Percentiles rank a stretch among this genome's conserved stretches.
These are phyloP conservation scores for Sphaeridia pumilis DNA, from an alignment of 2,888 invertebrate genomes.

Conservation along the genomic window DNA sequence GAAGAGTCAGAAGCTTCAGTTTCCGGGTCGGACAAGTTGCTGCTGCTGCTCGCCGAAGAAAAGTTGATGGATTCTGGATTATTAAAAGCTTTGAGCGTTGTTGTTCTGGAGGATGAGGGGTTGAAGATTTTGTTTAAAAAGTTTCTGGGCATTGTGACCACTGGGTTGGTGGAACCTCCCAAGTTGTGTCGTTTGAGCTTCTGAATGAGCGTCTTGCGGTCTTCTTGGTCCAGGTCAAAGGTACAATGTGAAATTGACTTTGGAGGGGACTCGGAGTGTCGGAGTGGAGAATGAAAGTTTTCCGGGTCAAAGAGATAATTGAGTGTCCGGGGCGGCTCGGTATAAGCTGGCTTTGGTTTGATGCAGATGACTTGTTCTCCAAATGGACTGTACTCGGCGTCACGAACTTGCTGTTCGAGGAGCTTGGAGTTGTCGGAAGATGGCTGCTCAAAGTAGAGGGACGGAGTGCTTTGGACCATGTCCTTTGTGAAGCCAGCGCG, in stretches of 20 bases:
- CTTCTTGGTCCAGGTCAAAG: neutral
- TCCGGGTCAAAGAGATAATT: neutral
- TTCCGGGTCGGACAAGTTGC: neutral
- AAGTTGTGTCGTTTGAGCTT: neutral
- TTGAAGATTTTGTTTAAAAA: slow-evolving; percentile 1
- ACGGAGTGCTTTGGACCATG: neutral
- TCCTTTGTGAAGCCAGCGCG: neutral
- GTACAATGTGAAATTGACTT: neutral
- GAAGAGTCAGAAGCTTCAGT: too few species aligned
- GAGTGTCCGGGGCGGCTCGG: too few species aligned
- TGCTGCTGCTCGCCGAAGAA: neutral
- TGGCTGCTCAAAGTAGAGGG: neutral
- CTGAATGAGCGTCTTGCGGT: neutral
- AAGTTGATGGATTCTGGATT: neutral
- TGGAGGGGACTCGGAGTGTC: too few species aligned
- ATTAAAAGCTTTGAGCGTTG: neutral
- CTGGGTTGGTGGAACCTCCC: neutral
- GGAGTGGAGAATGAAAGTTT: neutral
- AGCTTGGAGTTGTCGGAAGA: neutral
- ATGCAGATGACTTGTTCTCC: neutral
- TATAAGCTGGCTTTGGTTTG: neutral
- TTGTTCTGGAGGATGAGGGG: neutral
- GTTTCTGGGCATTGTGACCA: neutral
- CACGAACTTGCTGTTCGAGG: neutral
- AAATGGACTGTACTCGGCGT: slow-evolving; percentile 14